These are phyloP conservation scores for Aporrectodea caliginosa DNA, from an alignment of 1,140 invertebrate genomes.

Conservation along the genomic window DNA sequence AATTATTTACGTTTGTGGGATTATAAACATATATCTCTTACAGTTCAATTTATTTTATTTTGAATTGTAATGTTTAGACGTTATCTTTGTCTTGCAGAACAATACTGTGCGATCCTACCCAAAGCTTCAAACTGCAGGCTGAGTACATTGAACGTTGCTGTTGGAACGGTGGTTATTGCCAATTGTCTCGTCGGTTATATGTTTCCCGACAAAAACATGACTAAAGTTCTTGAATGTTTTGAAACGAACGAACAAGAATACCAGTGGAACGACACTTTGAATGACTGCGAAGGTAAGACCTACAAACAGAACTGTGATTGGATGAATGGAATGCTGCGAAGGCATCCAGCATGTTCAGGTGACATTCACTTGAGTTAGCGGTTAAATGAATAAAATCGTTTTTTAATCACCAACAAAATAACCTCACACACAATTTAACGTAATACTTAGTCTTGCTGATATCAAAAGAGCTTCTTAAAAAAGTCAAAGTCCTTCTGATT, in stretches of 20 bases:
- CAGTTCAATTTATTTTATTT: too few relatives aligned
- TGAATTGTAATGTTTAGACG: too few relatives aligned
- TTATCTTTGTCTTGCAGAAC: too few relatives aligned
- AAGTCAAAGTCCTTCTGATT: too few relatives aligned
- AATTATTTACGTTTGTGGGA: too few relatives aligned
- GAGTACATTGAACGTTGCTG: background rate
- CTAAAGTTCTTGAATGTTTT: background rate
- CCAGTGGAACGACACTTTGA: background rate
- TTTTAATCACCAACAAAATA: too few relatives aligned
- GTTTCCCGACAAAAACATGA: background rate
- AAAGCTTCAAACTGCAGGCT: background rate
- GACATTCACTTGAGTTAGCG: background rate
- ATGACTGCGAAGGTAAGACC: background rate
- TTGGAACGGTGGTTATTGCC: background rate
- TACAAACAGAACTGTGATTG: background rate
- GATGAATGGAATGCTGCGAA: background rate
- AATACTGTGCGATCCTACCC: background rate
- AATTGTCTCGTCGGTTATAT: background rate
- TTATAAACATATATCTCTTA: too few relatives aligned
- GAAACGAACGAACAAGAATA: background rate
- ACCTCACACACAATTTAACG: background rate
- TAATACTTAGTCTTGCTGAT: too few relatives aligned
- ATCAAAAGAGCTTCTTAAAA: too few relatives aligned
- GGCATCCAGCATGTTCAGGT: background rate
- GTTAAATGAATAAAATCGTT: background rate